phyloP scores from a whole-genome alignment of 2,888 invertebrate genomes.

The Anaspis maculata region DNA sequence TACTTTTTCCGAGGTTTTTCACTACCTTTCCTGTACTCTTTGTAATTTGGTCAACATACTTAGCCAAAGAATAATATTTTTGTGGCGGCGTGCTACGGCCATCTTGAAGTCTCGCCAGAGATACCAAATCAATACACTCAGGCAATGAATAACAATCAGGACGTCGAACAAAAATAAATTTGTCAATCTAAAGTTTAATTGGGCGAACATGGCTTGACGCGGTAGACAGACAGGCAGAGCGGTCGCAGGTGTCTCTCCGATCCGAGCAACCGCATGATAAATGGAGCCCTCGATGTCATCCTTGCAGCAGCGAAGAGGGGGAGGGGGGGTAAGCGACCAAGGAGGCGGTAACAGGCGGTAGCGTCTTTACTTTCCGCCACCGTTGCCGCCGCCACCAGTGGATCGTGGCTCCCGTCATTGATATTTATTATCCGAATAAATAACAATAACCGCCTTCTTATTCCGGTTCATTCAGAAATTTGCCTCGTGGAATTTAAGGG shows the following conservation, averaged over 20 bases:
- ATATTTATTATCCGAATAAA: conserved; percentile 41
- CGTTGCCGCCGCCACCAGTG: too few relatives aligned
- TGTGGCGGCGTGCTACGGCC: too few relatives aligned
- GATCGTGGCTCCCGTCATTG: too few relatives aligned
- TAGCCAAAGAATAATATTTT: too few relatives aligned
- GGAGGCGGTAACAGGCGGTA: too few relatives aligned
- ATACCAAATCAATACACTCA: too few relatives aligned
- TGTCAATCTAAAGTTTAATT: conserved; percentile 39
- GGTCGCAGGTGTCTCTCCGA: conserved; percentile 29
- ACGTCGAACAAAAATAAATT: conserved; percentile 32
- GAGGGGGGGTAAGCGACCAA: too few relatives aligned
- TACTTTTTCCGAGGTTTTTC: too few relatives aligned
- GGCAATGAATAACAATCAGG: conserved; percentile 25
- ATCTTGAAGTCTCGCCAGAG: too few relatives aligned
- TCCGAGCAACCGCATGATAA: conserved; percentile 26
- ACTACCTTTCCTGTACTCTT: too few relatives aligned
- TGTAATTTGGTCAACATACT: too few relatives aligned
- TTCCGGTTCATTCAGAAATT: conserved; percentile 33
- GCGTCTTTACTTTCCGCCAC: conserved; percentile 25
- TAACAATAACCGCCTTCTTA: conserved; percentile 39
- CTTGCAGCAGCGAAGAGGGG: too few relatives aligned
- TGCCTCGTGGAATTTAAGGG: conserved; percentile 21
- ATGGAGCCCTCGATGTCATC: conserved; percentile 28
- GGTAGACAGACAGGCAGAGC: conserved; percentile 20
- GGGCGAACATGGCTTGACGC: conserved; percentile 27